Evolutionary conservation across 2,113 vertebrate species (phyloP).

Genomic region (Chlorodrepanis virens): DNA sequence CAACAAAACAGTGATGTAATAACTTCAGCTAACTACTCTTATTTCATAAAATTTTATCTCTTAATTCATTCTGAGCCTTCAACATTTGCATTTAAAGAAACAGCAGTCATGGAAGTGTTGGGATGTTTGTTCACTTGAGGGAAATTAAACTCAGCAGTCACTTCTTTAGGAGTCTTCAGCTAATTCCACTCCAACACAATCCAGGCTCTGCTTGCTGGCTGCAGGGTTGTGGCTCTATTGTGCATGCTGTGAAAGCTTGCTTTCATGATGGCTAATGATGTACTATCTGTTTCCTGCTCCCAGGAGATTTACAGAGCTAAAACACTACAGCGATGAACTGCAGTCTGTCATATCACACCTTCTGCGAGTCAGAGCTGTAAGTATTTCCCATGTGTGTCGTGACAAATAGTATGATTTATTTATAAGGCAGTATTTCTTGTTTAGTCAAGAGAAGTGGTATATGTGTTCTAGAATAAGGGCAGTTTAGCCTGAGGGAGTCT

Average conservation of each 20-base stretch:
- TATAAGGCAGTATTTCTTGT: slow-evolving; percentile 27
- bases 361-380: slow-evolving; percentile 89
- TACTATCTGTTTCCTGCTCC: slow-evolving; percentile 62
- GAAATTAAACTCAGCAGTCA: not conserved
- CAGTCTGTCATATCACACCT: slow-evolving; percentile 91
- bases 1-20: not conserved
- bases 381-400: slow-evolving; percentile 61
- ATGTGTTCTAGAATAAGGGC: not conserved
- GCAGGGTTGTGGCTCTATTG: not conserved
- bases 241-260: slow-evolving; percentile 16
- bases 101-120: not conserved
- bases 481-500: not conserved
- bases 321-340: slow-evolving; percentile 91
- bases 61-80: not conserved
- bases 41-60: not conserved
- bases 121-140: not conserved
- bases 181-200: not conserved
- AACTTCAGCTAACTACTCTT: not conserved
- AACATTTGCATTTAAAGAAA: not conserved
- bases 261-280: slow-evolving; percentile 60
- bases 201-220: not conserved
- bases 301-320: slow-evolving; percentile 89
- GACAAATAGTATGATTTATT: slow-evolving; percentile 42
- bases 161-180: slow-evolving; percentile 26
- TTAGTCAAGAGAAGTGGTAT: not conserved